Evolutionary conservation across 2,113 vertebrate species (phyloP).

Genomic region (Columbina picui): DNA sequence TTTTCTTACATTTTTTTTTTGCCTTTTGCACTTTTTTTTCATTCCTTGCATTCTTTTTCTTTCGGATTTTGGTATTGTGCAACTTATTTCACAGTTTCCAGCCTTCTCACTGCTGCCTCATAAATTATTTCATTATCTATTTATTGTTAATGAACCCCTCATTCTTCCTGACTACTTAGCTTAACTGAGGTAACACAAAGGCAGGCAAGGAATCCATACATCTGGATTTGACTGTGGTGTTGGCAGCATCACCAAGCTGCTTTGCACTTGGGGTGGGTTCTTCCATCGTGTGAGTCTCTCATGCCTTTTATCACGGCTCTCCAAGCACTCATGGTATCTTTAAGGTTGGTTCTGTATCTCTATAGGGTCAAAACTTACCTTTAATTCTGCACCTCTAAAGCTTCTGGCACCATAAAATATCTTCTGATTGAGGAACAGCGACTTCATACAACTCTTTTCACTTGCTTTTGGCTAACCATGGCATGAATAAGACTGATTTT

Average conservation of each 20-base stretch:
- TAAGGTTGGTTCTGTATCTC: neutral
- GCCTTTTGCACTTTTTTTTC: neutral
- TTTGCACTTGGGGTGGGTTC: neutral
- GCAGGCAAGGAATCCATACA: neutral
- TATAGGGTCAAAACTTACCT: neutral
- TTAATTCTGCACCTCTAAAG: neutral
- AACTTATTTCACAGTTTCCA: neutral
- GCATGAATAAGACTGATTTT: neutral
- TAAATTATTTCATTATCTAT: neutral
- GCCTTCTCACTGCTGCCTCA: neutral
- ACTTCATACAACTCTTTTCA: neutral
- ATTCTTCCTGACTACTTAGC: neutral
- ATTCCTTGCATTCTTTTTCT: neutral
- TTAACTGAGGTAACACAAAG: neutral
- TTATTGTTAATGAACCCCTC: neutral
- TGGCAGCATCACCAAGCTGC: neutral
- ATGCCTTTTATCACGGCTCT: fast-evolving
- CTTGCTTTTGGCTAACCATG: neutral
- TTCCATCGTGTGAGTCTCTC: fast-evolving
- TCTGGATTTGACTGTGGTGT: fast-evolving
- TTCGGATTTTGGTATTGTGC: fast-evolving
- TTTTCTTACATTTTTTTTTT: neutral
- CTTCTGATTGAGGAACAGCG: neutral
- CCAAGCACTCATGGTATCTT: neutral
- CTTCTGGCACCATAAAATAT: neutral